A percentile compares a stretch with the other conserved stretches of the same genome.
Conservation (phyloP, 2,113 vertebrate species). For the Fregetta grallaria region DNA sequence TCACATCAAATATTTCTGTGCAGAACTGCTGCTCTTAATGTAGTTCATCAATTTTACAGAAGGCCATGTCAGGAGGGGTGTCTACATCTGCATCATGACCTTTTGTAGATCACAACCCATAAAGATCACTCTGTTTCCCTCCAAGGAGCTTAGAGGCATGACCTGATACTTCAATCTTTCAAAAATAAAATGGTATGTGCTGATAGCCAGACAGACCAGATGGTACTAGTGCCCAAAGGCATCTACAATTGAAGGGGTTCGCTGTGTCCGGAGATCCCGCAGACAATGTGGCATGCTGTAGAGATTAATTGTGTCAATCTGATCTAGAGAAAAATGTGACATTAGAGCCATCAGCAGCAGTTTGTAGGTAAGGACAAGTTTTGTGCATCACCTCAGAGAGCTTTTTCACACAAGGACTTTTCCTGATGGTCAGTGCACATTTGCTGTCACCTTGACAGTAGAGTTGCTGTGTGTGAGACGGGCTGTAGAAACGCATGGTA, state of each 20-base stretch:
- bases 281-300: neutral
- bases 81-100: neutral
- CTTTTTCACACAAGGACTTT: neutral
- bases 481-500: neutral
- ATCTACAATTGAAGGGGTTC: neutral
- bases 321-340: neutral
- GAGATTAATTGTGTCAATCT: neutral
- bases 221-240: neutral
- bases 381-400: neutral
- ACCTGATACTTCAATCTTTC: neutral
- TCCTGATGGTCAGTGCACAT: neutral
- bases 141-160: neutral
- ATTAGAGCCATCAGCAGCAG: neutral
- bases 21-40: neutral
- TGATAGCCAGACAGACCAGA: neutral
- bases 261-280: fast-evolving
- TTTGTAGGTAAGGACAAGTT: neutral
- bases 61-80: neutral
- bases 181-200: neutral
- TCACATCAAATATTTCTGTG: neutral
- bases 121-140: neutral
- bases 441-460: neutral
- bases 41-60: neutral
- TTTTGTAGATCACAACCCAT: neutral
- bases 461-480: neutral